Percentiles rank a stretch among this genome's conserved stretches.
Evolutionary conservation across 2,797 vertebrate genomes (phyloP).

Genomic region (Orientallactaga sibirica): DNA sequence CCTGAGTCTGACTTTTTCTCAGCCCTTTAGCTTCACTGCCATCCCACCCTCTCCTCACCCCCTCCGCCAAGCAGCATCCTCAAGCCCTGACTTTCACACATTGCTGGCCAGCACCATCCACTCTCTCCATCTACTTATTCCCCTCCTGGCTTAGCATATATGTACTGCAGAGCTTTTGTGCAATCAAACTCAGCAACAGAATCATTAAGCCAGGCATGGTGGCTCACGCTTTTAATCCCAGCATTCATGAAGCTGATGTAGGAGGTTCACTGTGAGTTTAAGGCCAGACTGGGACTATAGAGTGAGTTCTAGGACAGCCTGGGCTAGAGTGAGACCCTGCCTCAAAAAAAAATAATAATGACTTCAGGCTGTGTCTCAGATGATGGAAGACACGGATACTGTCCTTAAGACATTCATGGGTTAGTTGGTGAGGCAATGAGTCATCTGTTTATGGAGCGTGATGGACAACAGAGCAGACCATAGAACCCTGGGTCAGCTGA

Average conservation of each 20-base stretch:
- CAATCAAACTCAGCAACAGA: not conserved
- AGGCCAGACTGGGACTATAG: too few relatives aligned
- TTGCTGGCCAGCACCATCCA: not conserved
- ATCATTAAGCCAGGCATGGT: too few relatives aligned
- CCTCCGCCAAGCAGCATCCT: not conserved
- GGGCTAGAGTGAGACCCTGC: too few relatives aligned
- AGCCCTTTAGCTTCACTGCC: not conserved
- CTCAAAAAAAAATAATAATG: not conserved
- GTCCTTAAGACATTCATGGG: not conserved
- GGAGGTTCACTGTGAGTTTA: too few relatives aligned
- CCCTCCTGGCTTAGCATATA: not conserved
- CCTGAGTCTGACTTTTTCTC: not conserved
- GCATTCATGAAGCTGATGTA: too few relatives aligned
- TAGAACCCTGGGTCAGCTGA: not conserved
- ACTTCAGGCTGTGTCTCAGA: not conserved
- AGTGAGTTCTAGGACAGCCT: too few relatives aligned
- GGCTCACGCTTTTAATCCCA: too few relatives aligned
- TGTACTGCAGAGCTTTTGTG: too few relatives aligned
- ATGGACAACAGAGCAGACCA: not conserved
- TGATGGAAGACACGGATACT: not conserved
- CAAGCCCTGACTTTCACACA: not conserved
- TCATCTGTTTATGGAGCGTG: not conserved
- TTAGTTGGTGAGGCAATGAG: not conserved
- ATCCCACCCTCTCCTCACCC: not conserved
- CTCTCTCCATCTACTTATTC: not conserved